Percentiles rank a stretch among this genome's conserved stretches.
Evolutionary conservation across 1,140 invertebrate genomes (phyloP).

Genomic region (Dendroctonus valens): DNA sequence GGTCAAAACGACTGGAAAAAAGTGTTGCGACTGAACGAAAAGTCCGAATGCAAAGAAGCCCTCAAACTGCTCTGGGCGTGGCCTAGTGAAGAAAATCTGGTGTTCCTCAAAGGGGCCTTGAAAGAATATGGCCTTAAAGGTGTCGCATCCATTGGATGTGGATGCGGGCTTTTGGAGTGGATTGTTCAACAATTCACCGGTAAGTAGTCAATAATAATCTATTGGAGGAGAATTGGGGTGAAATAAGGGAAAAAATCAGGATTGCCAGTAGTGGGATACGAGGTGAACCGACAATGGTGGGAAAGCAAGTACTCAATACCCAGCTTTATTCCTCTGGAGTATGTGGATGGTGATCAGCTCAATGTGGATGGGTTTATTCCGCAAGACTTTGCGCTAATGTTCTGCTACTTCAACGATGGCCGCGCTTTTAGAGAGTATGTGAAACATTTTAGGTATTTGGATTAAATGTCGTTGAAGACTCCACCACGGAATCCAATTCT

Average conservation of each 20-base stretch:
- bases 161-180: slow-evolving; percentile 60
- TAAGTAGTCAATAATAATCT: slow-evolving; percentile 37
- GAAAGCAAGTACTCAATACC: slow-evolving; percentile 58
- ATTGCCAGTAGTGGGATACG: slow-evolving; percentile 54
- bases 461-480: background rate
- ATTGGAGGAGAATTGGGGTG: background rate
- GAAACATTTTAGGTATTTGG: slow-evolving; percentile 50
- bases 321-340: slow-evolving; percentile 54
- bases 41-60: slow-evolving; percentile 36
- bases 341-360: slow-evolving; percentile 48
- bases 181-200: slow-evolving; percentile 54
- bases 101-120: slow-evolving; percentile 48
- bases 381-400: slow-evolving; percentile 58
- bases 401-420: slow-evolving; percentile 75
- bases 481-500: too few species aligned
- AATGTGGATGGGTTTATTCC: slow-evolving; percentile 34
- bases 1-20: slow-evolving; percentile 42
- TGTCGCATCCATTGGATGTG: slow-evolving; percentile 58
- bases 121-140: slow-evolving; percentile 43
- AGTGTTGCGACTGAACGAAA: slow-evolving; percentile 41
- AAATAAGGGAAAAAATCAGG: slow-evolving; percentile 42
- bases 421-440: slow-evolving; percentile 65
- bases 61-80: slow-evolving; percentile 60
- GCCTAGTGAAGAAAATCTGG: slow-evolving; percentile 55
- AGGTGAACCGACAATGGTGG: slow-evolving; percentile 65